Base-by-base conservation (phyloP, 2,888 invertebrate species). In the Sipha maydis region DNA sequence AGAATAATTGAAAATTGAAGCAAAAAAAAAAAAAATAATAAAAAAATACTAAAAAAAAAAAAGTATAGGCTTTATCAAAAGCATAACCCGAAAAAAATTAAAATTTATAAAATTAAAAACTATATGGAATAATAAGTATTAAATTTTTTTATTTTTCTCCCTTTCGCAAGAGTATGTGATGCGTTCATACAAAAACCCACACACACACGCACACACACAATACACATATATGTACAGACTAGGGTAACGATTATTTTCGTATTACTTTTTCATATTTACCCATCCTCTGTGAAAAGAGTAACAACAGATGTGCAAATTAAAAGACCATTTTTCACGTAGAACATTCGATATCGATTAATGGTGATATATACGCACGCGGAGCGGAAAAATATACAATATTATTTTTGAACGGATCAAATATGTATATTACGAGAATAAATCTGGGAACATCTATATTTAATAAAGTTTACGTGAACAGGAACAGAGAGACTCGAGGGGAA, bases 301-400 rank as follows among this genome's bases (percentile, higher is more conserved):
- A 84, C 61, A 85, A 77, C 84, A 77, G 84, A 77, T 85, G 84
- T 48, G 76, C 84, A 85, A 67, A 85, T 85, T 85, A 85, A 85
- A 85, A 85, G 31, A 77, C 67, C 84, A 85, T 85, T 85, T 76
- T 85, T 85, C 84, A 77, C 76, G 41, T 41, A 61, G 61, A 61
- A 61, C 25, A 75, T 85, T 34, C 67, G 25, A 85, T 85, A 77
- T 77, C 48, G 61, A 61, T 41, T 67, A 67, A 61, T 41, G 61
- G 34, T 41, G 28, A 75, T n/a, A n/a, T n/a, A 61, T 38, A 11
- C 41, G 31, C 75, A n/a, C 19, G n/a, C 34, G 11, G 38, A 38
- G 11, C n/a, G 61, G 19, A 7, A 38, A 54, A 38, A 14, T 31
- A 14, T 67, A 21, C 28, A 31, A 38, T 17, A 0, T 48, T 19